A percentile compares a stretch with the other conserved stretches of the same genome.
Conservation (phyloP, 2,797 vertebrate genomes). For the Anguilla marmorata region DNA sequence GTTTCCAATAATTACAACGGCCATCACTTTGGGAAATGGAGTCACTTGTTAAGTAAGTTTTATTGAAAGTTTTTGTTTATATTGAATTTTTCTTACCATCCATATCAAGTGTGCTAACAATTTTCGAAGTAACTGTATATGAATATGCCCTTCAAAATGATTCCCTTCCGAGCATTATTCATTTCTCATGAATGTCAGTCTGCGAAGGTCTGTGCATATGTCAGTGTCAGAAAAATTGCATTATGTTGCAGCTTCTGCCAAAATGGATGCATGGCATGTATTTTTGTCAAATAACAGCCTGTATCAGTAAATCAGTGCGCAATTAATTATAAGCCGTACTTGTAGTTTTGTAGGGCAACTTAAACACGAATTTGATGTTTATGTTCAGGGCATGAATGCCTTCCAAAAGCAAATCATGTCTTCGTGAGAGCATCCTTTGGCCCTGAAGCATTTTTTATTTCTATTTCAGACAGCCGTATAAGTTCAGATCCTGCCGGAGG, state of each 20-base stretch:
- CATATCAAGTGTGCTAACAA: not conserved
- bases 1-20: too few species aligned
- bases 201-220: constrained; percentile 59
- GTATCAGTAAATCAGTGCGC: constrained; percentile 49
- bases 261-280: constrained; percentile 36
- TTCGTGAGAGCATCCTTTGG: constrained; percentile 34
- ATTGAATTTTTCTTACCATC: not conserved
- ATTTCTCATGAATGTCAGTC: constrained; percentile 67
- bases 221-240: constrained; percentile 65
- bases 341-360: constrained; percentile 55
- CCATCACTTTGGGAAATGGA: not conserved
- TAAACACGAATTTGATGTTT: constrained; percentile 54
- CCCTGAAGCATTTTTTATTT: constrained; percentile 56
- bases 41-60: not conserved
- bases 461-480: constrained; percentile 57
- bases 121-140: not conserved
- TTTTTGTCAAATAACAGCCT: constrained; percentile 51
- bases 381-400: constrained; percentile 48
- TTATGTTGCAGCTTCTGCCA: constrained; percentile 61
- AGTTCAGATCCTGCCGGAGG: constrained; percentile 59
- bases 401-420: constrained; percentile 56
- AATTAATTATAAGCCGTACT: constrained; percentile 48
- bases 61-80: not conserved
- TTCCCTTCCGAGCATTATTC: constrained; percentile 60
- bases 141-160: constrained; percentile 59